These are phyloP conservation scores for Muscicapa adusta DNA, from an alignment of 2,113 vertebrate genomes.

Conservation along the genomic window DNA sequence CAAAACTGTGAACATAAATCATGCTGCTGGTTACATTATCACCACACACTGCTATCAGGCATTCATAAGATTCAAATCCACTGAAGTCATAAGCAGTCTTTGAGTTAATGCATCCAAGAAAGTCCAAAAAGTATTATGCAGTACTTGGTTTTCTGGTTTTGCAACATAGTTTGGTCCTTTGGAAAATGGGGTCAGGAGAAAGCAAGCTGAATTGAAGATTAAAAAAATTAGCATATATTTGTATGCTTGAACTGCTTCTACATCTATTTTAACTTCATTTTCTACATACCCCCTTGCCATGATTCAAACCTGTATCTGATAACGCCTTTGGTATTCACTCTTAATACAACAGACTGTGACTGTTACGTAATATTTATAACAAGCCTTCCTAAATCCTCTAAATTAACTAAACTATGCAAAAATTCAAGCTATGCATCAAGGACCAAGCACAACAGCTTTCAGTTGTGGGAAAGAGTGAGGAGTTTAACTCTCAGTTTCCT, in stretches of 20 bases:
- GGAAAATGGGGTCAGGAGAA: neutral
- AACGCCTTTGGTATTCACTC: neutral
- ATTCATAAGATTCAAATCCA: slow-evolving; percentile 37
- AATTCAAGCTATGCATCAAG: slow-evolving; percentile 48
- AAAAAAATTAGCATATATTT: neutral
- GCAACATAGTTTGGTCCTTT: slow-evolving; percentile 17
- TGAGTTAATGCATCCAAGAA: neutral
- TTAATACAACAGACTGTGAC: neutral
- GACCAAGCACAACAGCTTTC: slow-evolving; percentile 36
- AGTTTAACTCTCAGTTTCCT: slow-evolving; percentile 55
- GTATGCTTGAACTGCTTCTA: neutral
- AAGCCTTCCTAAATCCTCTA: slow-evolving; percentile 41
- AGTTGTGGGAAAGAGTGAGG: slow-evolving; percentile 37
- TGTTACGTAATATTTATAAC: slow-evolving; percentile 45
- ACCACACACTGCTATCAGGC: neutral
- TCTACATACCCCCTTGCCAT: neutral
- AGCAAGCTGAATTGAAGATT: neutral
- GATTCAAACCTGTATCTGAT: neutral
- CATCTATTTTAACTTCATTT: neutral
- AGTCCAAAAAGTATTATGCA: slow-evolving; percentile 1
- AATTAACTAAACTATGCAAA: slow-evolving; percentile 58
- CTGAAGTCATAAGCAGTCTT: slow-evolving; percentile 25
- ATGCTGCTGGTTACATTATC: slow-evolving; percentile 6
- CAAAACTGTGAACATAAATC: slow-evolving; percentile 28
- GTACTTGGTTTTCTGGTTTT: slow-evolving; percentile 55